Conservation (phyloP, 1,140 invertebrate genomes). For the Chrysomallon squamiferum region DNA sequence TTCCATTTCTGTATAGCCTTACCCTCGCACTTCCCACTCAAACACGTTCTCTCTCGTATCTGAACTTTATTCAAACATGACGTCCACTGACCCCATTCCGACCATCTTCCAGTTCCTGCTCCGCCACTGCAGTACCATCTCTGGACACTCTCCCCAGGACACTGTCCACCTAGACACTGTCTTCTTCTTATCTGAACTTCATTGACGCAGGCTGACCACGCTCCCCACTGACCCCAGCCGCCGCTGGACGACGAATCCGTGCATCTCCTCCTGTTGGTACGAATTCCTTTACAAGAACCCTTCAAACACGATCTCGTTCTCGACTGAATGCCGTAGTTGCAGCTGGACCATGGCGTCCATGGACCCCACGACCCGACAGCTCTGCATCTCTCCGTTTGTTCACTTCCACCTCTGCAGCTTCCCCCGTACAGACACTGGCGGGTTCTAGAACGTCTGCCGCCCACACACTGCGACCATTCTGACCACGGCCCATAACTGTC, state of each 20-base stretch:
- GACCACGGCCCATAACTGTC: too few relatives aligned
- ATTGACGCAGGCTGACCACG: not conserved
- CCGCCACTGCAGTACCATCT: not conserved
- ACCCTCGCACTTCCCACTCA: not conserved
- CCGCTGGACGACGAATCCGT: not conserved
- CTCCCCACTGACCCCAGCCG: not conserved
- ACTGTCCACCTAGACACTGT: not conserved
- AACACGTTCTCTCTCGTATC: not conserved
- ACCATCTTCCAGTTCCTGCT: not conserved
- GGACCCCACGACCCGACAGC: not conserved
- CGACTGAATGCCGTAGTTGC: not conserved
- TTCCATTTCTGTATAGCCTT: not conserved
- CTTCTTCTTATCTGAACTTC: not conserved
- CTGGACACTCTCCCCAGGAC: not conserved
- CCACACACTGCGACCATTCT: too few relatives aligned
- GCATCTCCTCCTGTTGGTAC: not conserved
- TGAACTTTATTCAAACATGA: not conserved
- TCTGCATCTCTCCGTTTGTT: not conserved
- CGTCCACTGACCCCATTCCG: not conserved
- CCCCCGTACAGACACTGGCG: too few relatives aligned
- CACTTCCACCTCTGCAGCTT: not conserved
- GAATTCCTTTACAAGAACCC: not conserved
- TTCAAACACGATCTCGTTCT: not conserved
- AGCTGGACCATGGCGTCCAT: not conserved
- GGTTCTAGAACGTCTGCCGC: too few relatives aligned